A percentile compares a stretch with the other conserved stretches of the same genome.
phyloP scores from a whole-genome alignment of 2,113 vertebrate species.

The Barnardius zonarius region DNA sequence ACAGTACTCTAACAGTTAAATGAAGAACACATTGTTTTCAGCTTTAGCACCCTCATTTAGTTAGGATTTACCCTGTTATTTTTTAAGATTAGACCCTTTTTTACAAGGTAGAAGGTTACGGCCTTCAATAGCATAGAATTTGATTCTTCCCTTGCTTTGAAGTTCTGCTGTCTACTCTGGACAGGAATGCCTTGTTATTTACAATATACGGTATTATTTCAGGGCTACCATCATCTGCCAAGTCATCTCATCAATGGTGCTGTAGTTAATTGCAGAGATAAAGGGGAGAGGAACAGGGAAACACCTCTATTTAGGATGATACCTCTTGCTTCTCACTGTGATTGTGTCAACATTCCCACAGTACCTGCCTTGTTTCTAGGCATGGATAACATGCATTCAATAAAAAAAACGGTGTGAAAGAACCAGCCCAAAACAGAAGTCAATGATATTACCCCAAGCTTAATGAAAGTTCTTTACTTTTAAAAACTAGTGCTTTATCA shows the following conservation, averaged over 20 bases:
- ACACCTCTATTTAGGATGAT: not conserved
- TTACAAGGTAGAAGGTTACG: conserved; percentile 56
- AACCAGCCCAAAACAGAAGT: not conserved
- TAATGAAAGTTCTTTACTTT: not conserved
- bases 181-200: conserved; percentile 29
- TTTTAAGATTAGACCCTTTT: conserved; percentile 64
- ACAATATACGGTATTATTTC: not conserved
- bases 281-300: not conserved
- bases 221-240: conserved; percentile 32
- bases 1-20: conserved; percentile 26
- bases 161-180: not conserved
- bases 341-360: not conserved
- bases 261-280: conserved; percentile 47
- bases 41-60: conserved; percentile 28
- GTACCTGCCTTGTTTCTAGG: not conserved
- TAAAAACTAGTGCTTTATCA: not conserved
- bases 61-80: conserved; percentile 43
- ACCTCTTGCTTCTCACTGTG: not conserved
- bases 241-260: not conserved
- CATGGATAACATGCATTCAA: not conserved
- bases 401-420: not conserved
- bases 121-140: conserved; percentile 12
- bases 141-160: conserved; percentile 21
- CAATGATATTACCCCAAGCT: not conserved
- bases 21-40: conserved; percentile 41